Evolutionary conservation across 53 echinoderm and acorn worm genomes (phyloP), one percentile per base, ranked within the genome.

Genomic region (Echinometra lucunter): DNA sequence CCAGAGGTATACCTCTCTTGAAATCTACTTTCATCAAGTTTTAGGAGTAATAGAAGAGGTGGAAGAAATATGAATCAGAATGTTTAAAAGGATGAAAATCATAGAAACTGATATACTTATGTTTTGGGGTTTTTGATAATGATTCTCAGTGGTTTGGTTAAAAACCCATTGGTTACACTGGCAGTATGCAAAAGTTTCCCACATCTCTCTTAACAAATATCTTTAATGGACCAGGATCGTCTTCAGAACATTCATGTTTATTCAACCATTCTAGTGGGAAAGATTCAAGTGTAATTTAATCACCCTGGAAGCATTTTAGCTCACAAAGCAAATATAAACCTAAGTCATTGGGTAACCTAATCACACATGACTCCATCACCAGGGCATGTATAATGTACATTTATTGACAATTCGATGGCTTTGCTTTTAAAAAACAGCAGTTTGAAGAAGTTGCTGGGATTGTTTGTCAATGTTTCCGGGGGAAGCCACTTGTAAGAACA

Each of bases 401-500:
- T 49, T 30, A 53, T 44, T 28, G 30, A 85, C 28, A 12, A n/a
- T 27, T 85, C 45, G 15, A 85, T 49, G 49, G 49, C 85, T 85
- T 85, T 49, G 25, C 85, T 85, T 47, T 28, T 3, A 49, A n/a
- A 82, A 85, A 85, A 53, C 85, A 47, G 85, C 85, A 16, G 85
- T 85, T 49, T 85, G 0, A 28, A 85, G 45, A 85, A 47, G 11
- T 85, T 85, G 47, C 85, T 9, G 85, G 85, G 45, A n/a, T 85
- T 85, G 85, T 85, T 85, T 85, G 85, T 30, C 30, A 15, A 85
- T 19, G 85, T 47, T 85, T 85, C 85, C 28, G 27, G 85, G 27
- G 85, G 28, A 74, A 85, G n/a, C 42, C 85, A 85, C 85, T 85
- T 85, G 85, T 85, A 49, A 85, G 85, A 45, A 28, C 85, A 49